These are phyloP conservation scores for Meiosimyza decipiens DNA, from an alignment of 2,888 invertebrate species.

Conservation along the genomic window DNA sequence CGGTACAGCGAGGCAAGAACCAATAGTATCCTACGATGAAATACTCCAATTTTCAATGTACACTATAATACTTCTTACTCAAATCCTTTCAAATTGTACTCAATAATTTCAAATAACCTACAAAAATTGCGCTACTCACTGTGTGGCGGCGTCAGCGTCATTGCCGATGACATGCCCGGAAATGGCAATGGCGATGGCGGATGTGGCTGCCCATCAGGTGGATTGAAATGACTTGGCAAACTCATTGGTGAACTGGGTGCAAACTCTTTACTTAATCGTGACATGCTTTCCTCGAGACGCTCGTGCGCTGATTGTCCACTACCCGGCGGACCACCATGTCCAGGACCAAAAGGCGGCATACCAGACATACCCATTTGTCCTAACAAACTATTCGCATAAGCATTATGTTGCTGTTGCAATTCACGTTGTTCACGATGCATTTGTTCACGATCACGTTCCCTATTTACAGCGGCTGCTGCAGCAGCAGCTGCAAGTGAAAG, in stretches of 20 bases:
- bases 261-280: slow-evolving; percentile 65
- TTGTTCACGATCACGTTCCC: slow-evolving; percentile 58
- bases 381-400: slow-evolving; percentile 61
- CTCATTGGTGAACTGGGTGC: slow-evolving; percentile 66
- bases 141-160: slow-evolving; percentile 85
- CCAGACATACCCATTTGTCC: slow-evolving; percentile 63
- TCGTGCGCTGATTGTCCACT: slow-evolving; percentile 61
- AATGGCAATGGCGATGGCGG: slow-evolving; percentile 75
- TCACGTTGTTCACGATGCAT: slow-evolving; percentile 49
- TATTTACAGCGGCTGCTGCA: slow-evolving; percentile 63
- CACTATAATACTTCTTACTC: too few species aligned
- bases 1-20: too few species aligned
- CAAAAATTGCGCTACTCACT: slow-evolving; percentile 70
- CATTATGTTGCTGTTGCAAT: slow-evolving; percentile 60
- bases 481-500: slow-evolving; percentile 66
- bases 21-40: too few species aligned
- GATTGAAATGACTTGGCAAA: slow-evolving; percentile 64
- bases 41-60: too few species aligned
- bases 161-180: slow-evolving; percentile 79
- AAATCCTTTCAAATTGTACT: not conserved
- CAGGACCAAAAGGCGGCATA: slow-evolving; percentile 43
- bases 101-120: slow-evolving; percentile 30
- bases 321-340: slow-evolving; percentile 34
- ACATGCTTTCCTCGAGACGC: slow-evolving; percentile 65
- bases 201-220: slow-evolving; percentile 68